Conservation (phyloP, 2,888 invertebrate genomes). For the Orgyia antiqua region DNA sequence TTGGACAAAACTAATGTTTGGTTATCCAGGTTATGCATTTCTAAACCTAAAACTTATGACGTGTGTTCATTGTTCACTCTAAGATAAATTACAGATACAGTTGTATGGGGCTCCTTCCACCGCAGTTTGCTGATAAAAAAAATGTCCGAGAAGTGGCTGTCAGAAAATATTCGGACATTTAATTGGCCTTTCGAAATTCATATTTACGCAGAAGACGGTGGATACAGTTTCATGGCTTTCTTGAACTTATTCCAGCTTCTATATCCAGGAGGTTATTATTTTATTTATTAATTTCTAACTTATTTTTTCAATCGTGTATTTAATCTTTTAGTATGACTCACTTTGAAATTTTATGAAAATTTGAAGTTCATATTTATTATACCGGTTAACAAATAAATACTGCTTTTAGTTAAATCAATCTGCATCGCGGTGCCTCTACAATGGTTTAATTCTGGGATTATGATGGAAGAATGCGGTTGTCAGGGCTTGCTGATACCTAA, state of each 20-base stretch:
- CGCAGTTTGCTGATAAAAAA: constrained; percentile 45
- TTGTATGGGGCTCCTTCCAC: constrained; percentile 61
- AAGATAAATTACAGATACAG: constrained; percentile 45
- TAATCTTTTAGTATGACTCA: too few species aligned
- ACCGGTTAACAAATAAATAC: too few species aligned
- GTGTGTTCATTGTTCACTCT: too few species aligned
- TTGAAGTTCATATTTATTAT: too few species aligned
- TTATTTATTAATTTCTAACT: not conserved
- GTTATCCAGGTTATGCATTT: too few species aligned
- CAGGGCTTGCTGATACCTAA: constrained; percentile 37
- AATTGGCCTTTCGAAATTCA: constrained; percentile 63
- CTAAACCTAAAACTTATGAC: too few species aligned
- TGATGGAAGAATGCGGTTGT: constrained; percentile 47
- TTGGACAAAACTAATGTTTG: too few species aligned
- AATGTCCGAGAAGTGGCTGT: constrained; percentile 34
- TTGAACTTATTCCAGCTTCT: constrained; percentile 52
- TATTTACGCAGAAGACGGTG: constrained; percentile 35
- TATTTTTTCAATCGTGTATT: too few species aligned
- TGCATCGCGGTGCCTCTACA: constrained; percentile 50
- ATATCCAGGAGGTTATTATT: constrained; percentile 55
- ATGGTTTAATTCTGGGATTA: constrained; percentile 42
- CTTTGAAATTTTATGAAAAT: too few species aligned
- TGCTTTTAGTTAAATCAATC: constrained; percentile 39
- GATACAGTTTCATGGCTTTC: constrained; percentile 53
- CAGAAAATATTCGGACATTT: constrained; percentile 35